Base-by-base conservation (phyloP, 2,888 invertebrate species). In the Cactoblastis cactorum region DNA sequence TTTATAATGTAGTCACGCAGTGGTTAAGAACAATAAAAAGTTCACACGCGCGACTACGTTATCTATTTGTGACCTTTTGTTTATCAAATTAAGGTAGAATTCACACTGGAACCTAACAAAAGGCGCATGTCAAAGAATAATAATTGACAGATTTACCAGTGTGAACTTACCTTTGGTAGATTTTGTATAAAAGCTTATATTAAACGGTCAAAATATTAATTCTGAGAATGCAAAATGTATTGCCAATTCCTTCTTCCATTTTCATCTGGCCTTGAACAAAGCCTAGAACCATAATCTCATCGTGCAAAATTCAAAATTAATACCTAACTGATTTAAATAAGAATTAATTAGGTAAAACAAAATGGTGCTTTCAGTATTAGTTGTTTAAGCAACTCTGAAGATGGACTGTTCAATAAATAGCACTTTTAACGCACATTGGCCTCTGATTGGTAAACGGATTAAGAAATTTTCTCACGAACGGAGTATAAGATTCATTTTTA, bases 351-450 rank as follows among this genome's bases (percentile, higher is more conserved):
- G 69, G 64, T 75, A 75, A 72, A 70, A 66, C 67, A 72, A 67
- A 80, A 86, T 88, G 88, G 88, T 89, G 88, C 88, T 89, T 86
- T 75, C 86, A 85, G 88, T 88, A 89, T 88, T 88, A 87, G 76
- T 85, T 80, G 75, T 71, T 66, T 84, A 83, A 83, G 84, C 80
- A 73, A 77, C 68, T 71, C 59, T 65, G 70, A 75, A 76, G 67
- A 66, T 67, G 59, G 67, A 78, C 73, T 77, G 69, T 71, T 58
- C 62, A 56, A 58, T 53, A 55, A 62, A 57, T 61, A 62, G 61
- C 62, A 66, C 61, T 66, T 49, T 57, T 59, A 67, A 77, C 79
- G 77, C 82, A 81, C 80, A 81, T 80, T 72, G 57, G 71, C 61
- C 66, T 65, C 61, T 52, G 46, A 67, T 65, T 61, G 65, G 59